These are phyloP conservation scores for Cavia aperea DNA, from an alignment of 2,113 vertebrate genomes.

Conservation along the genomic window DNA sequence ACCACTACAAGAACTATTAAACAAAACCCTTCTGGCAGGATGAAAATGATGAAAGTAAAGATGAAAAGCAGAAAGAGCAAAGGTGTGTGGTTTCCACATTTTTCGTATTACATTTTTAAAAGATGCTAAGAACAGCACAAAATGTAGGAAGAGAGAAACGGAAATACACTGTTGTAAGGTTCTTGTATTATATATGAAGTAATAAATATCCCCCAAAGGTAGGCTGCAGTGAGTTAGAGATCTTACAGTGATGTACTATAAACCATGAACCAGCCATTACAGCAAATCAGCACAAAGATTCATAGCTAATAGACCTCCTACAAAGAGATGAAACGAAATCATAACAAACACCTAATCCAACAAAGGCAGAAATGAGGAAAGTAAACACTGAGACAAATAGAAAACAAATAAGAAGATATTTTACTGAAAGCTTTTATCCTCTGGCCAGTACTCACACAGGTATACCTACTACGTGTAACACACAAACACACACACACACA, in stretches of 20 bases:
- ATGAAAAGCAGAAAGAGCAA: not conserved
- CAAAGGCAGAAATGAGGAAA: not conserved
- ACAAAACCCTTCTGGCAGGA: not conserved
- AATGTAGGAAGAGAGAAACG: not conserved
- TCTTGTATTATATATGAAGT: not conserved
- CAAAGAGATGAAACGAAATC: not conserved
- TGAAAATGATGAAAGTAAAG: not conserved
- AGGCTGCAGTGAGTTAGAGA: not conserved
- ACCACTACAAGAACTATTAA: not conserved
- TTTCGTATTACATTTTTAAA: not conserved
- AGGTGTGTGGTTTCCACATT: not conserved
- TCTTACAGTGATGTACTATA: not conserved
- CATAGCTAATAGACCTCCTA: not conserved
- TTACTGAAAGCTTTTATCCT: not conserved
- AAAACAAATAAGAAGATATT: not conserved
- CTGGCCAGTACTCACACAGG: not conserved
- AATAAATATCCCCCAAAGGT: not conserved
- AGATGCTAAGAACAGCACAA: not conserved
- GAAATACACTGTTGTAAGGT: not conserved
- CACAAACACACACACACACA: not conserved
- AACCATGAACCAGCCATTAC: not conserved
- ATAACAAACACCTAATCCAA: not conserved
- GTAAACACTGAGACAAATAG: too few relatives aligned
- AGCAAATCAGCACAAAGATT: not conserved
- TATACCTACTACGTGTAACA: not conserved